phyloP scores from a whole-genome alignment of 1,140 invertebrate genomes.

The Heliconius eleuchia region DNA sequence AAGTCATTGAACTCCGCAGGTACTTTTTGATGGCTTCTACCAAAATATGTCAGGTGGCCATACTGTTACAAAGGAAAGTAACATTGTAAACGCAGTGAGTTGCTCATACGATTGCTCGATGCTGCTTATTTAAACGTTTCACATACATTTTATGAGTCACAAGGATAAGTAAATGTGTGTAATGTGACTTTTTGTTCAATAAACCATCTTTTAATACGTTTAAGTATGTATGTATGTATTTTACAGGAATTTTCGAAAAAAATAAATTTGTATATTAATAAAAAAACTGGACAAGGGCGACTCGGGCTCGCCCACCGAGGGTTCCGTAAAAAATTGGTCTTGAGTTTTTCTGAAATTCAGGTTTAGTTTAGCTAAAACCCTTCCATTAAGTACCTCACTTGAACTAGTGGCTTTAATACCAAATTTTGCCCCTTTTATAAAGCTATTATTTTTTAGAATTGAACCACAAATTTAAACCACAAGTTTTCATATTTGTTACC shows the following conservation, averaged over 20 bases:
- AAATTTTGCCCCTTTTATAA: no score
- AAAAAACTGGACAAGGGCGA: not conserved
- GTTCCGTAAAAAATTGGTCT: no score
- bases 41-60: not conserved
- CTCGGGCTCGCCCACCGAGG: no score
- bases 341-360: no score
- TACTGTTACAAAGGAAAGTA: slow-evolving; percentile 8
- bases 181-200: not conserved
- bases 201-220: not conserved
- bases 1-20: not conserved
- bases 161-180: not conserved
- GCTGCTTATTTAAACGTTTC: not conserved
- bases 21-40: not conserved
- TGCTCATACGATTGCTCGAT: not conserved
- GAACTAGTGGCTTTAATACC: no score
- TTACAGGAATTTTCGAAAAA: no score
- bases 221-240: no score
- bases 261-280: not conserved
- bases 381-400: no score
- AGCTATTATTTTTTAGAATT: no score
- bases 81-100: not conserved
- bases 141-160: not conserved
- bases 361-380: no score
- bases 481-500: no score
- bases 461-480: no score